phyloP scores from a whole-genome alignment of 2,113 vertebrate species.

The Dasyurus viverrinus region DNA sequence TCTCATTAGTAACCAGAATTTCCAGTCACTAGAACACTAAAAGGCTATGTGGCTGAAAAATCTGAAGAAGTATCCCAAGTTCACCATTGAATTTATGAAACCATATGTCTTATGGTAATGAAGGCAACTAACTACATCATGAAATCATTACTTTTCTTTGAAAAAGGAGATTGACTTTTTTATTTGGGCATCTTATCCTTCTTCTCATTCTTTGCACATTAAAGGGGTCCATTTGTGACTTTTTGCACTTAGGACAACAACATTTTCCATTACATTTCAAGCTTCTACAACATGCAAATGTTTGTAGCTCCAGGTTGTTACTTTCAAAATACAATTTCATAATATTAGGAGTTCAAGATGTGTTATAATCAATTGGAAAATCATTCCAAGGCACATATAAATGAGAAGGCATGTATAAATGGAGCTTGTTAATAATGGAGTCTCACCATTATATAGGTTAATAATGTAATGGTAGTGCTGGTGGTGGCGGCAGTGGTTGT shows the following conservation, averaged over 20 bases:
- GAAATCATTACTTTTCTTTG: conserved; percentile 83
- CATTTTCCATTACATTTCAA: conserved; percentile 67
- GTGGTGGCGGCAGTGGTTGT: no score
- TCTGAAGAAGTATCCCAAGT: conserved; percentile 73
- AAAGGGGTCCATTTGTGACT: conserved; percentile 43
- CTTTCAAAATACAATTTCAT: not conserved
- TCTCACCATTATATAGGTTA: not conserved
- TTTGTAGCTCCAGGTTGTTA: conserved; percentile 47
- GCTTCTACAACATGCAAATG: conserved; percentile 46
- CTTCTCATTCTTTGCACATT: conserved; percentile 65
- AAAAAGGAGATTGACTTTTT: conserved; percentile 68
- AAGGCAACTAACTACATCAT: conserved; percentile 77
- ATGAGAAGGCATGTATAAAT: not conserved
- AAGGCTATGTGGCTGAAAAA: conserved; percentile 69
- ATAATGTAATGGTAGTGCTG: conserved; percentile 10
- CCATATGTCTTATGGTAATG: conserved; percentile 78
- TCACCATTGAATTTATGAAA: conserved; percentile 78
- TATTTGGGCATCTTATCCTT: conserved; percentile 65
- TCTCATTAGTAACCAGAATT: conserved; percentile 70
- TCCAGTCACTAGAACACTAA: conserved; percentile 63
- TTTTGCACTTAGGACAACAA: conserved; percentile 59
- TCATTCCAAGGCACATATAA: conserved; percentile 33
- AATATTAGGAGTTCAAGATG: conserved; percentile 15
- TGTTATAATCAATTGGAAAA: not conserved
- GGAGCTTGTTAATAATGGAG: conserved; percentile 35